phyloP scores from a whole-genome alignment of 2,888 invertebrate species.

The Drosophila neotestacea region DNA sequence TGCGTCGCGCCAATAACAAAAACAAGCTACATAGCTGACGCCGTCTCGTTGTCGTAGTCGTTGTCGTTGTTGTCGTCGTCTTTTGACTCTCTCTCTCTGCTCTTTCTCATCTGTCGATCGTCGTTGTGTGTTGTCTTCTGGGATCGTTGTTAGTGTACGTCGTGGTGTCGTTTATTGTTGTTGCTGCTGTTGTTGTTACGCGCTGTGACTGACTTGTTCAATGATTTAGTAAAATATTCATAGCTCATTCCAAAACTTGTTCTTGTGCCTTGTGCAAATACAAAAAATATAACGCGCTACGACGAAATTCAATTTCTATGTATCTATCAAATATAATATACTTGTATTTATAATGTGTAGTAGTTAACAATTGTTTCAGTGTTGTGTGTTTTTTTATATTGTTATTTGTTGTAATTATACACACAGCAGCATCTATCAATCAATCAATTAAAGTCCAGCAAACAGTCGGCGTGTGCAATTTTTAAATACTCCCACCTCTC shows the following conservation, averaged over 20 bases:
- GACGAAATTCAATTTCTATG: slow-evolving; percentile 53
- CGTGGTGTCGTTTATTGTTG: slow-evolving; percentile 60
- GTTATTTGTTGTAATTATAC: slow-evolving; percentile 60
- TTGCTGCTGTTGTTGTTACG: slow-evolving; percentile 67
- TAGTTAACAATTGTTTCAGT: slow-evolving; percentile 46
- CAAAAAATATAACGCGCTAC: slow-evolving; percentile 55
- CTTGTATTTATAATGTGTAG: slow-evolving; percentile 37
- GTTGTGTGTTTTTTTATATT: slow-evolving; percentile 42
- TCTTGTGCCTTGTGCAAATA: slow-evolving; percentile 64
- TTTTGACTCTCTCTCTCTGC: slow-evolving; percentile 52
- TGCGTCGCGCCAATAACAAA: slow-evolving; percentile 72
- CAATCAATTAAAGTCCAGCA: slow-evolving; percentile 36
- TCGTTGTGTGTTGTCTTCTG: slow-evolving; percentile 57
- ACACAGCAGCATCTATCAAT: slow-evolving; percentile 32
- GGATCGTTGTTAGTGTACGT: slow-evolving; percentile 69
- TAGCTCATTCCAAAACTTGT: slow-evolving; percentile 72
- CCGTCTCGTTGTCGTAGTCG: slow-evolving; percentile 54
- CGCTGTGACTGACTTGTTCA: slow-evolving; percentile 71
- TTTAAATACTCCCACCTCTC: slow-evolving; percentile 47
- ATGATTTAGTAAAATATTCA: slow-evolving; percentile 72
- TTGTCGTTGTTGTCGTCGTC: slow-evolving; percentile 43
- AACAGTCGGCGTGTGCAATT: slow-evolving; percentile 48
- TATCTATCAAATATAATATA: slow-evolving; percentile 55
- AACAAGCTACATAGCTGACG: slow-evolving; percentile 67
- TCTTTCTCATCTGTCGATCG: slow-evolving; percentile 66